Evolutionary conservation across 2,888 invertebrate species (phyloP), one percentile per base, ranked within the genome.

Genomic region (Coecobrya sp.): DNA sequence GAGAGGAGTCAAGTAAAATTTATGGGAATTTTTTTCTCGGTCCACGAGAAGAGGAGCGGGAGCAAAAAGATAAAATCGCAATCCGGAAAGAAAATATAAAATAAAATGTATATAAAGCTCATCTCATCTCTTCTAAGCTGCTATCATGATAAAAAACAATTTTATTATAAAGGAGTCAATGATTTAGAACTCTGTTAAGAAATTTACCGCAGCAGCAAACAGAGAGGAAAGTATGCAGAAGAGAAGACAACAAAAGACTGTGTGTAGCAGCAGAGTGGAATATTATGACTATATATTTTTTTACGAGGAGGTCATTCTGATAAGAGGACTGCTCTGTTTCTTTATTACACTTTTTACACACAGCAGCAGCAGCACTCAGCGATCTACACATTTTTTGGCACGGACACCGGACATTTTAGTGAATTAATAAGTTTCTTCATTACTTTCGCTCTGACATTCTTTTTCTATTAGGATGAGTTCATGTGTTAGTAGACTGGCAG

Each of bases 11-110:
- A 79, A 79, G 79, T 27, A 11, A n/a, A 27, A 82, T 82, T 82
- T 82, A 82, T 82, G 82, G 59, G 52, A 52, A 11, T 76, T 79
- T 79, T 73, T 55, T 79, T 79, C 76, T 76, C 52, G 79, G 25
- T 79, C 79, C 10, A 49, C 19, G 4, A 52, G 52, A 19, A 55
- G 13, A n/a, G 19, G 7, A 49, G 27, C 25, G n/a, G 11, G n/a
- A 30, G 68, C 16, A n/a, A 49, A 4, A 59, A 59, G 42, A 73
- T 73, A 42, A 59, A 82, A 82, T 82, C 59, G 59, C 82, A 82
- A 59, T 55, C 82, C 82, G 82, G 82, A 82, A 82, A 82, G 45
- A 59, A 55, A 30, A 59, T n/a, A n/a, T n/a, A n/a, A n/a, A n/a
- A n/a, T n/a, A 55, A 11, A 22, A 22, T 42, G 30, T 42, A 59